A percentile compares a stretch with the other conserved stretches of the same genome.
phyloP scores from a whole-genome alignment of 1,140 invertebrate genomes.

The Trichonephila clavata region DNA sequence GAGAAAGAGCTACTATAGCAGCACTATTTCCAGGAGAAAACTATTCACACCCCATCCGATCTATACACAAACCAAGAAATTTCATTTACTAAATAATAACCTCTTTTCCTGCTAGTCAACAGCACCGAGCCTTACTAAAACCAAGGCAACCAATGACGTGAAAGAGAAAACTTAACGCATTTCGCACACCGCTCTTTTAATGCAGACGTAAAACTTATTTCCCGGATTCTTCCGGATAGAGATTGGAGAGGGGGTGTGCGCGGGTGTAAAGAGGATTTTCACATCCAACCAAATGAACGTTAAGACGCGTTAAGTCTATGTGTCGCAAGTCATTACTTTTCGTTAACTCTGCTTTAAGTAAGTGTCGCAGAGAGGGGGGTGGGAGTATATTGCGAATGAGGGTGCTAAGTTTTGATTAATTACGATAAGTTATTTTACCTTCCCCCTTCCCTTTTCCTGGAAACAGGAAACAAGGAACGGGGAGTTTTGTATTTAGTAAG shows the following conservation, averaged over 20 bases:
- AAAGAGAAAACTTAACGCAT: neutral
- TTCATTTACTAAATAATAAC: conserved; percentile 6
- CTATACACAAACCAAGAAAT: neutral
- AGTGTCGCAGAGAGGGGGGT: neutral
- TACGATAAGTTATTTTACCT: conserved; percentile 48
- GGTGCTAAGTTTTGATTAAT: conserved; percentile 70
- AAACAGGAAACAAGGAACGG: neutral
- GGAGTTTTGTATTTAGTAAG: too few species aligned
- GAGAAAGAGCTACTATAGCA: neutral
- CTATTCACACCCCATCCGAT: neutral
- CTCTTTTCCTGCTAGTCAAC: neutral
- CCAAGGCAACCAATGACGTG: neutral
- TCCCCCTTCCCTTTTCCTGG: neutral
- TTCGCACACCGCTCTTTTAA: conserved; percentile 12
- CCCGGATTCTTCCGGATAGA: conserved; percentile 19
- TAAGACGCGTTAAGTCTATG: conserved; percentile 34
- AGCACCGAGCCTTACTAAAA: too few species aligned
- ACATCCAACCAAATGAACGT: conserved; percentile 30
- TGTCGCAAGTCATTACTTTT: conserved; percentile 67
- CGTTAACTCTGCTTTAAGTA: conserved; percentile 45
- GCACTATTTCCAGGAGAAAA: neutral
- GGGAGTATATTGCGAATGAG: neutral
- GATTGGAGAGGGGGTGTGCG: neutral
- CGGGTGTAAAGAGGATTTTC: neutral
- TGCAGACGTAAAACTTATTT: conserved; percentile 27